phyloP scores from a whole-genome alignment of 2,113 vertebrate species.

The Perca fluviatilis region DNA sequence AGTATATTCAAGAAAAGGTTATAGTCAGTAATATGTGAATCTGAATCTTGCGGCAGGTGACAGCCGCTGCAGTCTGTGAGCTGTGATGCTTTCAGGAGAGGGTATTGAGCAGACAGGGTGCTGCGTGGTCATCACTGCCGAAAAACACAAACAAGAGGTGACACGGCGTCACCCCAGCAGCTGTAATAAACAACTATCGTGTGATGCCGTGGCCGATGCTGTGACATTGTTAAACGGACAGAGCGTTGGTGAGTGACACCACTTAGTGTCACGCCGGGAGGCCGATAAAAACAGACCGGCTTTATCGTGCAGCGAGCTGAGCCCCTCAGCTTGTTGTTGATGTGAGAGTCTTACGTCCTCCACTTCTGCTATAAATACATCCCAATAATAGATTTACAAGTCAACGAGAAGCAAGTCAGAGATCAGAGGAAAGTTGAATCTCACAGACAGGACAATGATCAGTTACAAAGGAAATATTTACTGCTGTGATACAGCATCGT shows the following conservation, averaged over 20 bases:
- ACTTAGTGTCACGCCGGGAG: conserved; percentile 50
- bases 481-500: conserved; percentile 27
- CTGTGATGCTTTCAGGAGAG: conserved; percentile 61
- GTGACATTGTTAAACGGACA: conserved; percentile 66
- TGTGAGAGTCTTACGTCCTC: conserved; percentile 25
- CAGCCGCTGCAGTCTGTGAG: conserved; percentile 46
- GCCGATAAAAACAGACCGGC: conserved; percentile 39
- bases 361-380: conserved; percentile 41
- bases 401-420: conserved; percentile 27
- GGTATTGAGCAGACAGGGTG: conserved; percentile 28
- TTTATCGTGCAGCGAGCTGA: conserved; percentile 45
- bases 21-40: neutral
- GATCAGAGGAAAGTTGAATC: conserved; percentile 19
- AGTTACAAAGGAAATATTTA: conserved; percentile 20
- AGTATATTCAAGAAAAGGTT: neutral
- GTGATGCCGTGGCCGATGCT: conserved; percentile 60
- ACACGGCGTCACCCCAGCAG: conserved; percentile 31
- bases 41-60: conserved; percentile 35
- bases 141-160: conserved; percentile 44
- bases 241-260: conserved; percentile 56
- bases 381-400: conserved; percentile 46
- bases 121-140: conserved; percentile 31
- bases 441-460: neutral
- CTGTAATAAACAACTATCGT: conserved; percentile 51
- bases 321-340: conserved; percentile 53